Conservation (phyloP, 1,140 invertebrate genomes). For the Drosophila rhopaloa region DNA sequence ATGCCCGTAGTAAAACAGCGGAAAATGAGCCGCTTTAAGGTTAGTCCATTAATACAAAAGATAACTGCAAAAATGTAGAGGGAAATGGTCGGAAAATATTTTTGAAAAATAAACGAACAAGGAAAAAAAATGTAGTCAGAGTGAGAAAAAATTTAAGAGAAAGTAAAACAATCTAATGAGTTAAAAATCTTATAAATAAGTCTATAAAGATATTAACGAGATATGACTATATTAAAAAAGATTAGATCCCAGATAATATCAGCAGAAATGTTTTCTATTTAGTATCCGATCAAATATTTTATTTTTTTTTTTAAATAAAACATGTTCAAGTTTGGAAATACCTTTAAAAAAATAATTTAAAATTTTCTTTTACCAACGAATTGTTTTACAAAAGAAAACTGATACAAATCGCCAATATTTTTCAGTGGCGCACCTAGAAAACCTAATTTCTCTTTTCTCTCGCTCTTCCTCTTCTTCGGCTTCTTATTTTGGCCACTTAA, state of each 20-base stretch:
- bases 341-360: too few relatives aligned
- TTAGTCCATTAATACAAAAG: constrained; percentile 46
- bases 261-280: too few relatives aligned
- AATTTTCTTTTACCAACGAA: too few relatives aligned
- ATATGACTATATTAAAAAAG: too few relatives aligned
- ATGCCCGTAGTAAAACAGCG: constrained; percentile 81
- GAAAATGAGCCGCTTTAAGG: constrained; percentile 84
- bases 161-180: neutral
- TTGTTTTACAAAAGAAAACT: neutral
- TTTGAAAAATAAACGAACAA: neutral
- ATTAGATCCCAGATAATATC: too few relatives aligned
- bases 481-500: constrained; percentile 32
- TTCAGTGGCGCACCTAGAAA: constrained; percentile 28
- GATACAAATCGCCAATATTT: neutral
- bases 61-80: constrained; percentile 5
- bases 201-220: too few relatives aligned
- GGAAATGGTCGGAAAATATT: constrained; percentile 16
- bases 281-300: too few relatives aligned
- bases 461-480: constrained; percentile 13
- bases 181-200: neutral
- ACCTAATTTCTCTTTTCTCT: constrained; percentile 64
- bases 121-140: neutral
- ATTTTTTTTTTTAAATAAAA: too few relatives aligned
- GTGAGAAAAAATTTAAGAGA: neutral
- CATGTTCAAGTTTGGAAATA: too few relatives aligned